Base-by-base conservation (phyloP, 2,888 invertebrate species). In the Zaprionus lineosus region DNA sequence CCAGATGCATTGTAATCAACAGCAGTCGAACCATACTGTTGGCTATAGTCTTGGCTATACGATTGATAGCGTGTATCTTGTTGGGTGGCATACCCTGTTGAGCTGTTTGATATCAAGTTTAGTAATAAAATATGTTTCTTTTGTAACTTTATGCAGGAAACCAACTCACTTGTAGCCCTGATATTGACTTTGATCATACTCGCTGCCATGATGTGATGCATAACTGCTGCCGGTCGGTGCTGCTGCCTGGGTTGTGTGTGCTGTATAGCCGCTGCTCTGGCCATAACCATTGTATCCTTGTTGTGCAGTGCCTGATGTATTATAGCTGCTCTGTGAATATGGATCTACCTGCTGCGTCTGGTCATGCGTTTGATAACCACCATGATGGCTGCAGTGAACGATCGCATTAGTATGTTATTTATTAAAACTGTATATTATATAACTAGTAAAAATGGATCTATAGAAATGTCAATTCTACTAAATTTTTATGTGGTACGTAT, bases 141-240 rank as follows among this genome's bases (percentile, higher is more conserved):
- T 2, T 7, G 18, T 24, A 18, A 19, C 18, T 6, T 14, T 5
- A 3, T 6, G 3, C 5, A 3, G 2, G 34, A 21, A 2, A 11
- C 7, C 2, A 28, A 70, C 70, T 43, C 68, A 90, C 90, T 86
- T 88, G 68, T 90, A 90, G 60, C 86, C 85, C 62, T 89, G 89
- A 68, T 90, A 90, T 67, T 90, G 90, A 69, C 88, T 89, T 59
- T 89, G 90, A 77, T 90, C 90, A 62, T 90, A 90, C 59, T 90
- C 90, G 15, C 84, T 74, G 44, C 81, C 87, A 75, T 86, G 76
- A 48, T 84, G 82, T 14, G 84, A 53, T 12, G 88, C 77, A 70
- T 90, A 90, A 26, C 87, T 87, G 59, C 75, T 85, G 55, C 77
- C 85, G 3, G 89, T 71, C 16, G 88, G 78, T 3, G 89, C 67